Evolutionary conservation across 2,888 invertebrate genomes (phyloP).

Genomic region (Tetanocera ferruginea): DNA sequence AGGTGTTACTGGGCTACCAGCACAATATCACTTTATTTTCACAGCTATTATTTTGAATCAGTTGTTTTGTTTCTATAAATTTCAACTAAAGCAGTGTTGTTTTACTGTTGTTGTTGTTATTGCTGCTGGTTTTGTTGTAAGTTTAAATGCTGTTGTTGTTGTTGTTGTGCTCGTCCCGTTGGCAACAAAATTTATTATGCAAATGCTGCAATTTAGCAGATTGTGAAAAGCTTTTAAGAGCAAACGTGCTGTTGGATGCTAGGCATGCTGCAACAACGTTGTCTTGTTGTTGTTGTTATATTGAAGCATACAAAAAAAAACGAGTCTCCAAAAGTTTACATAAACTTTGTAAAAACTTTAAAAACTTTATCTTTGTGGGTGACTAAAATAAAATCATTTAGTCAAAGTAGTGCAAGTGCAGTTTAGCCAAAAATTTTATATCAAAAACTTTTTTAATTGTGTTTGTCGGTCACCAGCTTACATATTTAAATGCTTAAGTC

Average conservation of each 20-base stretch:
- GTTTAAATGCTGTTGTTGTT: not conserved
- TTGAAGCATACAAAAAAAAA: not conserved
- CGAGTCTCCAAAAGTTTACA: not conserved
- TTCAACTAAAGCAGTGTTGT: not conserved
- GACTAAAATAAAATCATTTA: too few relatives aligned
- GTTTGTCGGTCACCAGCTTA: too few relatives aligned
- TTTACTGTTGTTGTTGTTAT: not conserved
- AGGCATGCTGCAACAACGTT: not conserved
- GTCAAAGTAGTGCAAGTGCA: too few relatives aligned
- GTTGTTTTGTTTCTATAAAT: not conserved
- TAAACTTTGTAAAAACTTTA: not conserved
- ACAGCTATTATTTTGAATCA: not conserved
- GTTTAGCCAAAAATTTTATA: too few relatives aligned
- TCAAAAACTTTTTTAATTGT: too few relatives aligned
- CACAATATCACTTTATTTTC: not conserved
- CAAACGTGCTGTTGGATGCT: not conserved
- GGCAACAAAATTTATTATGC: constrained; percentile 16
- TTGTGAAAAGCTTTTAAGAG: constrained; percentile 13
- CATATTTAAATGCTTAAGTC: too few relatives aligned
- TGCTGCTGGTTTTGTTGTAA: constrained; percentile 1
- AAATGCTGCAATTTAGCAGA: constrained; percentile 17
- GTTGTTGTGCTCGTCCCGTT: not conserved
- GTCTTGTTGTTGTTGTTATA: not conserved
- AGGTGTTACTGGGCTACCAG: constrained; percentile 9
- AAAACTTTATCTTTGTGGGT: too few relatives aligned